phyloP scores from a whole-genome alignment of 2,888 invertebrate genomes.

The Serrognathus titanus region DNA sequence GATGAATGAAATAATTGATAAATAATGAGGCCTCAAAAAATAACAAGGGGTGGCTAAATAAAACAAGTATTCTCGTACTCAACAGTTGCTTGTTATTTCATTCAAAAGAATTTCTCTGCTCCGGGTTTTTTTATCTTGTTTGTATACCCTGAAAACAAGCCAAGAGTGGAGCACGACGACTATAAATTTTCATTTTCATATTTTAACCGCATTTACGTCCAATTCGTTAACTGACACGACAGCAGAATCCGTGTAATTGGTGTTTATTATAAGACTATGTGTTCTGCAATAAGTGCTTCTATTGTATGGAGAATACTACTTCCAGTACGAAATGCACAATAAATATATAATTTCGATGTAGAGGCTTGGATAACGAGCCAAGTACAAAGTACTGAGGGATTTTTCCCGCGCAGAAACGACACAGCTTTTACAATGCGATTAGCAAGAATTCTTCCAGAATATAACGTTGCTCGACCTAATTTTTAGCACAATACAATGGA shows the following conservation, averaged over 20 bases:
- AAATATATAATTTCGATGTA: conserved; percentile 9
- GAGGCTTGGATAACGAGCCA: conserved; percentile 7
- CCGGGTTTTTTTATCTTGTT: no score
- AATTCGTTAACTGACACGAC: no score
- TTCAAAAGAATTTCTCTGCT: no score
- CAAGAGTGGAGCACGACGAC: no score
- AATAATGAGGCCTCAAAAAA: no score
- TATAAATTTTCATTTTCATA: no score
- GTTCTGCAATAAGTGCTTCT: conserved; percentile 6
- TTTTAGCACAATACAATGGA: conserved; percentile 18
- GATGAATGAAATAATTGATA: no score
- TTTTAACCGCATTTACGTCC: no score
- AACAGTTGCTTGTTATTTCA: no score
- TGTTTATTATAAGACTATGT: conserved; percentile 4
- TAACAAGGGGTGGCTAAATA: no score
- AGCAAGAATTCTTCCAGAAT: conserved; percentile 19
- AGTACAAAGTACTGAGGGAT: conserved; percentile 16
- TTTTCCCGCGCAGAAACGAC: conserved; percentile 26
- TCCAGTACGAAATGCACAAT: conserved; percentile 5
- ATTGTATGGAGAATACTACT: conserved; percentile 13
- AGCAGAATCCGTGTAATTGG: conserved; percentile 3
- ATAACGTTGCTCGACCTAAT: conserved; percentile 4
- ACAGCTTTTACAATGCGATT: conserved; percentile 28
- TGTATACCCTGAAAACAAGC: no score
- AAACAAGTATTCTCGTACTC: no score